Conservation (phyloP, 2,113 vertebrate genomes). For the Chaenogobius annularis region DNA sequence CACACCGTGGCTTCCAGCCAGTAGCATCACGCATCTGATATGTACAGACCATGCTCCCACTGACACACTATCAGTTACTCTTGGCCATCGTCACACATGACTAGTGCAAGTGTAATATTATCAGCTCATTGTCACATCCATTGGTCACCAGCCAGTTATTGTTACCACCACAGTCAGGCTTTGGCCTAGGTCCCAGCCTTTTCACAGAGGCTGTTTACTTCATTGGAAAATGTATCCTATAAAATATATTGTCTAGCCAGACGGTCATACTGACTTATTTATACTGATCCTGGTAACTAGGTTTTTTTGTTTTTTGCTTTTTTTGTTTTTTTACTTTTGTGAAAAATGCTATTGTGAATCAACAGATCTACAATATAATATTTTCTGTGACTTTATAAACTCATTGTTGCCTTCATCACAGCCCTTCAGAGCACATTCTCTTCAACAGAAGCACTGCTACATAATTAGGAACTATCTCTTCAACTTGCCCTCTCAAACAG, state of each 20-base stretch:
- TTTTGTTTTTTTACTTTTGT: not conserved
- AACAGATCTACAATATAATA: no score
- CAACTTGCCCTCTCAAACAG: slow-evolving; percentile 50
- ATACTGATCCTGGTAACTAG: slow-evolving; percentile 32
- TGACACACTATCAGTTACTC: slow-evolving; percentile 54
- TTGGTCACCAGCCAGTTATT: slow-evolving; percentile 48
- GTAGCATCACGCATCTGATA: slow-evolving; percentile 27
- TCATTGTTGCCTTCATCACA: slow-evolving; percentile 29
- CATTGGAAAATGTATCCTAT: not conserved
- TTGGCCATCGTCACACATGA: slow-evolving; percentile 56
- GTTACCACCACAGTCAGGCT: slow-evolving; percentile 11
- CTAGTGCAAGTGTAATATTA: slow-evolving; percentile 40
- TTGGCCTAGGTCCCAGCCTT: not conserved
- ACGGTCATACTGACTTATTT: slow-evolving; percentile 22
- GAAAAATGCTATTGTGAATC: not conserved
- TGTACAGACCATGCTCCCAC: slow-evolving; percentile 44
- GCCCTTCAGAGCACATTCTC: slow-evolving; percentile 22
- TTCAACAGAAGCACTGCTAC: slow-evolving; percentile 22
- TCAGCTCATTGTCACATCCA: slow-evolving; percentile 22
- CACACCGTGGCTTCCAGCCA: slow-evolving; percentile 58
- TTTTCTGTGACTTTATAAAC: slow-evolving; percentile 31
- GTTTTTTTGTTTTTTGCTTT: slow-evolving; percentile 17
- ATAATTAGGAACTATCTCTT: slow-evolving; percentile 55
- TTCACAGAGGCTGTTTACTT: not conserved
- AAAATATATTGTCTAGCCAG: not conserved